Evolutionary conservation across 1,140 invertebrate species (phyloP), one percentile per base, ranked within the genome.

Genomic region (Drosophila carrolli): DNA sequence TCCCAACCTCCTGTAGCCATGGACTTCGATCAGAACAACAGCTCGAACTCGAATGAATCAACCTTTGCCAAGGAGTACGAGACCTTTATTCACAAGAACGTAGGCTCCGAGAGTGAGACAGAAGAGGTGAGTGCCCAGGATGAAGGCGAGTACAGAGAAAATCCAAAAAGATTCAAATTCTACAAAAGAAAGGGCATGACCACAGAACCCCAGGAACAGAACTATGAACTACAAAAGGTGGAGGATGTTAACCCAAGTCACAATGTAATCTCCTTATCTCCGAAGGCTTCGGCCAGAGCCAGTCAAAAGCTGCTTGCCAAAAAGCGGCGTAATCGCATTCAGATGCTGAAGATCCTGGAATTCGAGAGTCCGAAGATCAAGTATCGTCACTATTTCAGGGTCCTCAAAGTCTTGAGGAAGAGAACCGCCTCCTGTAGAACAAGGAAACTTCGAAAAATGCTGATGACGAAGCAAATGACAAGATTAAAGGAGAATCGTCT

Each of bases 51-150:
- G 0, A 91, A 91, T 47, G 90, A 80, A 13, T 91, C 90, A 4
- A 89, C 78, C 4, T 91, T 91, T 48, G 90, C 78, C 51, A 90
- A 91, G 71, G 81, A 85, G 53, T 91, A 91, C 61, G 81, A 91
- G 53, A 91, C 90, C 1, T 91, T 91, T 6, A 91, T 91, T 35
- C 78, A 90, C 60, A 91, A 90, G 11, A 78, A 65, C 46, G 78
- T 56, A 0, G 75, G 63, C 16, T 73, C 78, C 10, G 82, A 74
- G 10, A 81, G 71, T 32, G 83, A 83, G 4, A n/a, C 51, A 5
- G 84, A 61, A 11, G 54, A 59, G 23, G 13, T 19, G 10, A 37
- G 23, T 37, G 40, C 41, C 6, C 58, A 47, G 29, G 61, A 51
- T n/a, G 43, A 54, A 8, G 61, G 14, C 2, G 70, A 70, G 11